Conservation (phyloP, 2,113 vertebrate species). For the Lophochroa leadbeateri region DNA sequence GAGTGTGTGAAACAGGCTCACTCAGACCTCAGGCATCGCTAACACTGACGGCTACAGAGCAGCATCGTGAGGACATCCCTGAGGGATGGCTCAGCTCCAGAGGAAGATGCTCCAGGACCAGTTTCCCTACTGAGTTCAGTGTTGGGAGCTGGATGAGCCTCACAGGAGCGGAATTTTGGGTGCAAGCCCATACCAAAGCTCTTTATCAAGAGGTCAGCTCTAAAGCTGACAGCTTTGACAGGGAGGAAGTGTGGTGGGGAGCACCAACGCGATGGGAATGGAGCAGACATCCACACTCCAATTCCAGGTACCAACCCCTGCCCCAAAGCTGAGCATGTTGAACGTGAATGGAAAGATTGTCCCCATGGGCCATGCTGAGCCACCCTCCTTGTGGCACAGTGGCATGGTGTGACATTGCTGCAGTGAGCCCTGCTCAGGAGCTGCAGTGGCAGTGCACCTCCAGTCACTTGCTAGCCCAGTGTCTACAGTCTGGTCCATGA, state of each 20-base stretch:
- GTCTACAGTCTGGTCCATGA: background rate
- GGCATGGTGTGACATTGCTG: background rate
- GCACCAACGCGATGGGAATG: rapidly evolving
- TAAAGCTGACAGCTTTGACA: background rate
- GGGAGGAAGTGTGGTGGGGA: background rate
- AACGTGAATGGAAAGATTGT: background rate
- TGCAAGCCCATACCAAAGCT: background rate
- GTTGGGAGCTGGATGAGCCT: rapidly evolving
- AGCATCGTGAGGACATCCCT: background rate
- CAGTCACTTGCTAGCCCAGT: background rate
- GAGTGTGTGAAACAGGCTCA: too few relatives aligned
- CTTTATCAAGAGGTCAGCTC: background rate
- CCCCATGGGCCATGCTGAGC: background rate
- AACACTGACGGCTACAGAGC: background rate
- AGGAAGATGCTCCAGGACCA: background rate
- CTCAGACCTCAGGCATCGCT: rapidly evolving
- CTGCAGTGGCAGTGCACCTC: background rate
- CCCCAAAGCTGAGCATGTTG: background rate
- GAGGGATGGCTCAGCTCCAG: background rate
- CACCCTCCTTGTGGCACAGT: background rate
- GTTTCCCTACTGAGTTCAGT: background rate
- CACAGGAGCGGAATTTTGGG: background rate
- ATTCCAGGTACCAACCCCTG: background rate
- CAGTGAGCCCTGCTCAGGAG: background rate
- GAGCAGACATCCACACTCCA: background rate